Percentiles rank a stretch among this genome's conserved stretches.
Conservation (phyloP, 2,113 vertebrate species). For the Halcyon malimbica region DNA sequence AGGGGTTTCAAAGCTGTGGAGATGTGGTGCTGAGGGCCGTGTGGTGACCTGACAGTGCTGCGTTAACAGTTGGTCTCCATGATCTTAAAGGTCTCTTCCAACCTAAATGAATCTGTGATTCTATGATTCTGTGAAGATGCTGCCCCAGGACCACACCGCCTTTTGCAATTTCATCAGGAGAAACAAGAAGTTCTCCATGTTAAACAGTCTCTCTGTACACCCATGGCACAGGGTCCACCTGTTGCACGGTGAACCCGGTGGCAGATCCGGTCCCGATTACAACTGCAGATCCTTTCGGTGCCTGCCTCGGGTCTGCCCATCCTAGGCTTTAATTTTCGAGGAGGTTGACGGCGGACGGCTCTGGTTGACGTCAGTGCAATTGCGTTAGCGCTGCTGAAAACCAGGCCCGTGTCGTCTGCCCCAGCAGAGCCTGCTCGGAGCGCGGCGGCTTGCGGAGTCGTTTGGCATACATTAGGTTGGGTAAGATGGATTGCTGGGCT, state of each 20-base stretch:
- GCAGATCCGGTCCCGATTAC: neutral
- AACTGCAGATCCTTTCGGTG: neutral
- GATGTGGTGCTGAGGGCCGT: neutral
- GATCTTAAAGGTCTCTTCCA: neutral
- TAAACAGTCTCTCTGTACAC: neutral
- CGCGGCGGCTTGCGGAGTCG: accelerated
- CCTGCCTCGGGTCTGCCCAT: neutral
- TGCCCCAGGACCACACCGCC: neutral
- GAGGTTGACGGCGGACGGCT: neutral
- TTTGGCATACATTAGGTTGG: constrained; percentile 1
- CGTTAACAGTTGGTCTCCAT: neutral
- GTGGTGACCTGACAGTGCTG: neutral
- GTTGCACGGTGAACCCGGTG: accelerated
- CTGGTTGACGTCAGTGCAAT: neutral
- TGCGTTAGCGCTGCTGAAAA: neutral
- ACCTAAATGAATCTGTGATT: neutral
- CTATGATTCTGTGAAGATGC: neutral
- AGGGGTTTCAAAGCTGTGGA: neutral
- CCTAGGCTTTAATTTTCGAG: neutral
- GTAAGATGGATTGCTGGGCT: constrained; percentile 34
- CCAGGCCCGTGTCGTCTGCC: neutral
- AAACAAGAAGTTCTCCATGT: neutral
- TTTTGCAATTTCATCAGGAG: constrained; percentile 32
- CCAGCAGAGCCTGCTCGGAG: neutral
- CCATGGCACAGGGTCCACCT: accelerated